Percentiles rank a stretch among this genome's conserved stretches.
Evolutionary conservation across 2,888 invertebrate species (phyloP).

Genomic region (Nycteola revayana): DNA sequence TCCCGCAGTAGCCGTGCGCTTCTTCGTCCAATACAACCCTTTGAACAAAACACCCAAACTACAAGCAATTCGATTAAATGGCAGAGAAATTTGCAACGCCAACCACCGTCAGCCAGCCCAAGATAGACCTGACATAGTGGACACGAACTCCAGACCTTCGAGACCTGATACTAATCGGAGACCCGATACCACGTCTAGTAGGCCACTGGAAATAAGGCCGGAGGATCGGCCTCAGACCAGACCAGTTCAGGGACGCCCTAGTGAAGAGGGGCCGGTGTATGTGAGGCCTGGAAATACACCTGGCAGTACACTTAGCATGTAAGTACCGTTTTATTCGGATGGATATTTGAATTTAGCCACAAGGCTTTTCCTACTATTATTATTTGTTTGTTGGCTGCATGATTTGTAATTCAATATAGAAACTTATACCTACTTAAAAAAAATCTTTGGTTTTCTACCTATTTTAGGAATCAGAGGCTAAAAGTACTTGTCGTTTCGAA

Average conservation of each 20-base stretch:
- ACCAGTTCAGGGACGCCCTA: conserved; percentile 48
- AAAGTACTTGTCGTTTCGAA: too few species aligned
- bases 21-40: conserved; percentile 83
- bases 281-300: conserved; percentile 44
- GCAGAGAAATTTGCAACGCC: conserved; percentile 81
- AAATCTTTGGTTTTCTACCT: too few species aligned
- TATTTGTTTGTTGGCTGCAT: too few species aligned
- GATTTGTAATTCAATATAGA: too few species aligned
- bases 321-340: too few species aligned
- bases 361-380: too few species aligned
- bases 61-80: conserved; percentile 78
- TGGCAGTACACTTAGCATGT: conserved; percentile 60
- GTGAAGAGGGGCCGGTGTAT: conserved; percentile 52
- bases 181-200: conserved; percentile 2
- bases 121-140: conserved; percentile 37
- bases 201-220: conserved; percentile 36
- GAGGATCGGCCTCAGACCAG: conserved; percentile 48
- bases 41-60: conserved; percentile 71
- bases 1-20: conserved; percentile 77
- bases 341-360: too few species aligned
- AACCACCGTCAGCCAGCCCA: conserved; percentile 49
- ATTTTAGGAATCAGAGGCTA: too few species aligned
- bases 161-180: conserved; percentile 8
- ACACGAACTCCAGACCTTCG: background rate
- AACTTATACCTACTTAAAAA: too few species aligned